Evolutionary conservation across 2,113 vertebrate genomes (phyloP), one percentile per base, ranked within the genome.

Genomic region (Axis porcinus): DNA sequence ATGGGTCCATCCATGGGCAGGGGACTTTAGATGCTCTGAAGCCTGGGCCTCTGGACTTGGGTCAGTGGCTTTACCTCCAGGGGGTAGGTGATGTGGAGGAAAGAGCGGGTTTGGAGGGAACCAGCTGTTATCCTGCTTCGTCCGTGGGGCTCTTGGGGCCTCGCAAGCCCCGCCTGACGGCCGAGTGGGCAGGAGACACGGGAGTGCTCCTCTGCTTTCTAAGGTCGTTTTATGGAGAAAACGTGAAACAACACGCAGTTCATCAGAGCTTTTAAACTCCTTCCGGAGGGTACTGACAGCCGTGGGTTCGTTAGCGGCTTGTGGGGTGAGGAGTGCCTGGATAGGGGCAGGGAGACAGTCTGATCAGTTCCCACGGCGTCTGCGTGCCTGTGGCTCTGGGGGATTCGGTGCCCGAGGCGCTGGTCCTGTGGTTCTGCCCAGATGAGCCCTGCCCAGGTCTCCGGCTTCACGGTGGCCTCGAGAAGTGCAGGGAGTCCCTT

Each of bases 331-430:
- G 54, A 40, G 45, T 6, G 15, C 5, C 21, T 55, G 6, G 36
- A 11, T 0, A 21, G 13, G n/a, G 27, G 52, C 33, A 58, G 30
- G 33, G 40, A 40, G 17, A 5, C 40, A 2, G 16, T 30, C 3
- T 11, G 40, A 33, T 83, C 0, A 10, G 16, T 40, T 27, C 2
- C 30, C 27, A 1, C 9, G 0, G 28, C 2, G 1, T 12, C 78
- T 10, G 45, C 78, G 0, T 5, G 16, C 78, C 28, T 1, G 4
- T 27, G 0, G 27, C 15, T 5, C 43, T 17, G 43, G 27, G 7
- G 7, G 4, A 3, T 3, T 50, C 3, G 19, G 28, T 0, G 4
- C 7, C 5, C 6, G 1, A 6, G 45, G n/a, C 25, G 0, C 45
- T 25, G 7, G 7, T 2, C 21, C 21, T 7, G 12, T 6, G 57